Percentiles rank a stretch among this genome's conserved stretches.
Evolutionary conservation across 2,888 invertebrate species (phyloP).

Genomic region (Acronicta psi): DNA sequence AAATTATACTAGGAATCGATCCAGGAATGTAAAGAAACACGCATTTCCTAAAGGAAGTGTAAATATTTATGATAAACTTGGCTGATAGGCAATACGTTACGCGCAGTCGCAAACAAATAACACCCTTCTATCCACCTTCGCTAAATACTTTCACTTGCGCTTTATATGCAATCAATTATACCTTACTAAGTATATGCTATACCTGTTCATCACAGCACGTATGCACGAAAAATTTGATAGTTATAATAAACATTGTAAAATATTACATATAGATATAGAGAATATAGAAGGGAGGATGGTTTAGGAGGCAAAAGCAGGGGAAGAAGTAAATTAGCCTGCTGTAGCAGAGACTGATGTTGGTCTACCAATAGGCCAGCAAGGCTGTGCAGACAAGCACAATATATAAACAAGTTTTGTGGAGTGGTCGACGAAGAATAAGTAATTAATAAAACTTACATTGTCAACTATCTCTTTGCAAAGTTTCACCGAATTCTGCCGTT

Average conservation of each 20-base stretch:
- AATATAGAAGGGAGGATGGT: too few species aligned
- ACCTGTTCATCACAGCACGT: neutral
- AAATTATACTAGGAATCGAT: constrained; percentile 31
- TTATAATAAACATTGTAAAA: too few species aligned
- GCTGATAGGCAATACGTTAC: neutral
- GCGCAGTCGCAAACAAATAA: constrained; percentile 10
- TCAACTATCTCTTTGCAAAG: constrained; percentile 61
- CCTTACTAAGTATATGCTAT: neutral
- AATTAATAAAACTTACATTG: constrained; percentile 70
- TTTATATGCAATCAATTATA: constrained; percentile 3
- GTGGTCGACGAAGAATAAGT: too few species aligned
- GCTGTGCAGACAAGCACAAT: too few species aligned
- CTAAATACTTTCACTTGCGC: constrained; percentile 36
- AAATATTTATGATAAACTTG: constrained; percentile 45
- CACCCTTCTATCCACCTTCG: constrained; percentile 7
- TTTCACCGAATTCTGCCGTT: constrained; percentile 69
- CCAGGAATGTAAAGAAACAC: constrained; percentile 38
- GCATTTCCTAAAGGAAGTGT: constrained; percentile 58
- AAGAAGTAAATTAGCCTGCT: too few species aligned
- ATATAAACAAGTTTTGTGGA: too few species aligned
- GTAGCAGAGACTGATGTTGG: too few species aligned
- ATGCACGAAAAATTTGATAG: too few species aligned
- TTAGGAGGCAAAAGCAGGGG: too few species aligned
- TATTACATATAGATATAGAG: too few species aligned
- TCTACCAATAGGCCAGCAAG: too few species aligned